Conservation (phyloP, 2,797 vertebrate genomes). For the Chiloscyllium punctatum region DNA sequence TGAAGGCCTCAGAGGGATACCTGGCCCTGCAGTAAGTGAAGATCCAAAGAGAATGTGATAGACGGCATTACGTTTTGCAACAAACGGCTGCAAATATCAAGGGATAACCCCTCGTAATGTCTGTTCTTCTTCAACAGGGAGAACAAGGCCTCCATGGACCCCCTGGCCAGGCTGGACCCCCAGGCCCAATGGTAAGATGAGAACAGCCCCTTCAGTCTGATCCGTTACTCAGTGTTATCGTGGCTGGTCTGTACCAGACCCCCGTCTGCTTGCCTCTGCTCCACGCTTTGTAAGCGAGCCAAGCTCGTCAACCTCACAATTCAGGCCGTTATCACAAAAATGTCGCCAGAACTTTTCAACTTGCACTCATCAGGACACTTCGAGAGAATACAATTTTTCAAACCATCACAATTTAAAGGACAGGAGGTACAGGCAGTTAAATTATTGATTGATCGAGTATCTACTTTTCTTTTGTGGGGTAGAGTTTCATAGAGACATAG, state of each 20-base stretch:
- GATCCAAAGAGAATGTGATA: not conserved
- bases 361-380: no score
- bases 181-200: constrained; percentile 75
- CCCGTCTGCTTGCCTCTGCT: not conserved
- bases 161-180: constrained; percentile 74
- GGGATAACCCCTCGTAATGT: not conserved
- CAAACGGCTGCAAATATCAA: not conserved
- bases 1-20: constrained; percentile 79
- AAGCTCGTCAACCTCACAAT: not conserved
- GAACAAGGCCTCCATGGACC: constrained; percentile 80
- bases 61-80: no score
- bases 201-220: not conserved
- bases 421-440: no score
- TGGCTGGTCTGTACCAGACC: not conserved
- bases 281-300: not conserved
- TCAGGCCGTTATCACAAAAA: not conserved
- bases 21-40: constrained; percentile 75
- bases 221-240: not conserved
- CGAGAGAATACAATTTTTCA: no score
- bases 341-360: no score
- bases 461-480: not conserved
- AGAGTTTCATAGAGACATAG: not conserved
- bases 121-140: constrained; percentile 58
- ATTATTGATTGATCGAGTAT: not conserved
- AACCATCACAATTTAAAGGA: no score